phyloP scores from a whole-genome alignment of 1,140 invertebrate species.

The Popillia japonica region DNA sequence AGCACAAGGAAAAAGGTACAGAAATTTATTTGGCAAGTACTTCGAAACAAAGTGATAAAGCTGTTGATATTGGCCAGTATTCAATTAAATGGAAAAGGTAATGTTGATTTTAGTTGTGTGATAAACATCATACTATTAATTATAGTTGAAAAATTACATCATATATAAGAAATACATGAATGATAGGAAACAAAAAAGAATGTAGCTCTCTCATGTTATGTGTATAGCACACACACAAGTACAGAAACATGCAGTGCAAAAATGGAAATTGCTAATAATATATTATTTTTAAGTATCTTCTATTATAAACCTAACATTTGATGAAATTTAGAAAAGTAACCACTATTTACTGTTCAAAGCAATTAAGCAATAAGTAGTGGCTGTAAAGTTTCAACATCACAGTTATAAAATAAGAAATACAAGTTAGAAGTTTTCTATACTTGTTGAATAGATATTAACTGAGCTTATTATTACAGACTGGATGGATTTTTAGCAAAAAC shows the following conservation, averaged over 20 bases:
- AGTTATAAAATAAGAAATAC: background rate
- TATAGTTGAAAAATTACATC: too few relatives aligned
- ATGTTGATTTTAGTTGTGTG: slow-evolving; percentile 44
- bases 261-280: too few relatives aligned
- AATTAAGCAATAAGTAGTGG: too few relatives aligned
- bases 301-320: too few relatives aligned
- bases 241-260: too few relatives aligned
- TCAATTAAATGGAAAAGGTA: slow-evolving; percentile 80
- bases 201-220: too few relatives aligned
- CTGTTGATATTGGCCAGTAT: slow-evolving; percentile 73
- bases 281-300: too few relatives aligned
- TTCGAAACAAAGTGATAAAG: slow-evolving; percentile 63
- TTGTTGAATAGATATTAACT: background rate
- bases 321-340: background rate
- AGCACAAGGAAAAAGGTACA: slow-evolving; percentile 63
- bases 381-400: background rate
- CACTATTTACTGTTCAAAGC: background rate
- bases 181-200: too few relatives aligned
- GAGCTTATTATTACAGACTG: slow-evolving; percentile 37
- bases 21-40: slow-evolving; percentile 62
- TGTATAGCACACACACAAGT: too few relatives aligned
- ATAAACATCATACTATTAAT: too few relatives aligned
- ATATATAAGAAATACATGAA: too few relatives aligned
- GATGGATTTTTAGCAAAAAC: slow-evolving; percentile 60
- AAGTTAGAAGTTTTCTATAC: too few relatives aligned